Evolutionary conservation across 2,888 invertebrate species (phyloP), one percentile per base, ranked within the genome.

Genomic region (Polyommatus icarus): DNA sequence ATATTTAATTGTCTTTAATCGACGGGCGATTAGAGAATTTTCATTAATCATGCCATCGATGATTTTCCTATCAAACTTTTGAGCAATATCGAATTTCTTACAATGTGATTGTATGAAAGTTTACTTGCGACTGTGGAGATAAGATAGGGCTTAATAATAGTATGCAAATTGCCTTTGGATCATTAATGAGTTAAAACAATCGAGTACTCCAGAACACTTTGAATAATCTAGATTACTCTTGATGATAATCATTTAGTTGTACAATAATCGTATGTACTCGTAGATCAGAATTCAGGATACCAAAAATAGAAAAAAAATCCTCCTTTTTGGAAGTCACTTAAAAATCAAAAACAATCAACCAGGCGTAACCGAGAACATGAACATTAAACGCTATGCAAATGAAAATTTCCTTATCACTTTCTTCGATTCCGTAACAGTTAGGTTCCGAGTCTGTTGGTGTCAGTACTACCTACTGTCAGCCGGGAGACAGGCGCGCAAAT

Each of bases 401-500:
- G 54, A 24, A 75, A 75, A 73, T 46, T 75, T 75, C 75, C 75
- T 75, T 75, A 75, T 75, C 50, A 73, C 75, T 75, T 75, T 75
- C 75, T 50, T 75, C 75, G 29, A 50, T 73, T 57, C 77, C 72
- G 71, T 36, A 77, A 77, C 71, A 29, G 57, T 50, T 72, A 24
- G 29, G 59, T 77, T 77, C 72, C 77, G 71, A 72, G 77, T 72
- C 59, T 72, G 40, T 72, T 77, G 72, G 59, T 71, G 61, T 76
- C 76, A 36, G 32, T 18, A 54, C 46, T 46, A 18, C 18, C 54
- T 18, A 54, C 46, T 46, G 54, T 54, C 54, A 54, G 59, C 50
- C 72, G 78, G 54, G 76, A 61, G 79, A 79, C 79, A 78, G 78
- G 79, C 36, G 76, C 67, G 67, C 79, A 77, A 77, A 80, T 78